A percentile compares a stretch with the other conserved stretches of the same genome.
phyloP scores from a whole-genome alignment of 2,888 invertebrate species.

The Dryocosmus kuriphilus region DNA sequence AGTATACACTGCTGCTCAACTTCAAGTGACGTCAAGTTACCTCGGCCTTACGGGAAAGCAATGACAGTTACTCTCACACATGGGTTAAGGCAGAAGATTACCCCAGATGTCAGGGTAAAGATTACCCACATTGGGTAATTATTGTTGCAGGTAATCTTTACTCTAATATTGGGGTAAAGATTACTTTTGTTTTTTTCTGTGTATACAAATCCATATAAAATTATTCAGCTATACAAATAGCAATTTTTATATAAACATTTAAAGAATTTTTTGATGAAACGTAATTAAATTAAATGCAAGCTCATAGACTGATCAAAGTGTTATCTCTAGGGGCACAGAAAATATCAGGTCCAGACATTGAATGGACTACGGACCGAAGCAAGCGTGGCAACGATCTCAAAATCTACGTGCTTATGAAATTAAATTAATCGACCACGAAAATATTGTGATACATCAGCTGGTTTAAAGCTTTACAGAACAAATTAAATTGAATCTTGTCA shows the following conservation, averaged over 20 bases:
- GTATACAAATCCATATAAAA: too few relatives aligned
- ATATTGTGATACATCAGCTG: neutral
- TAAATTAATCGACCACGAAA: conserved; percentile 4
- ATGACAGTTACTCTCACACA: too few relatives aligned
- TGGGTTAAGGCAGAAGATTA: too few relatives aligned
- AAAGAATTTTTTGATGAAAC: neutral
- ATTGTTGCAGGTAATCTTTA: too few relatives aligned
- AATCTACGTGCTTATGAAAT: neutral
- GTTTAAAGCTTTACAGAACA: neutral
- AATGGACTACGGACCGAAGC: conserved; percentile 33
- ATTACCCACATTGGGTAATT: too few relatives aligned
- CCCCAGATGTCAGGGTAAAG: too few relatives aligned
- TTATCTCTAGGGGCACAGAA: conserved; percentile 27
- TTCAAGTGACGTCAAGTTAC: too few relatives aligned
- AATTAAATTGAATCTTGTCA: neutral
- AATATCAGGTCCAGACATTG: conserved; percentile 23
- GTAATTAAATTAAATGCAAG: neutral
- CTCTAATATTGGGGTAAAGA: too few relatives aligned
- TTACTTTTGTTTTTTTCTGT: too few relatives aligned
- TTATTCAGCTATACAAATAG: too few relatives aligned
- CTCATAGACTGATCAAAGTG: neutral
- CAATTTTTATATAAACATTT: neutral
- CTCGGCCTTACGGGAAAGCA: too few relatives aligned
- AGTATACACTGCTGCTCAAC: too few relatives aligned
- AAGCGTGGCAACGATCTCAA: conserved; percentile 19